Conservation (phyloP, 2,113 vertebrate species). For the Pycnonotus jocosus region DNA sequence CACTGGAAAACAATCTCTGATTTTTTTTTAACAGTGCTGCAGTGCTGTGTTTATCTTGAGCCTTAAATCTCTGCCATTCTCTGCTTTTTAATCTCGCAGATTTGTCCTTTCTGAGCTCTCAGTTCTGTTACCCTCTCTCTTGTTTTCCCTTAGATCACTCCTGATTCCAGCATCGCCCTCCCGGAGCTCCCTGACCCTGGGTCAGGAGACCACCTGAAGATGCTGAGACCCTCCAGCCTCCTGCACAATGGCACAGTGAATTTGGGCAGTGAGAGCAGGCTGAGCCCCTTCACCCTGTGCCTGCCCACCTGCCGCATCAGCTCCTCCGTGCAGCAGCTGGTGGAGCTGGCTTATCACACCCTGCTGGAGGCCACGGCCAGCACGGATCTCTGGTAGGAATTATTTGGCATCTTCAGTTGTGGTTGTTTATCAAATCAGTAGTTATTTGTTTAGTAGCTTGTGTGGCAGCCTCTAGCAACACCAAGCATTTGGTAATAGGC, state of each 20-base stretch:
- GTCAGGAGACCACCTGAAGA: slow-evolving; percentile 32
- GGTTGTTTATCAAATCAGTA: rapidly evolving
- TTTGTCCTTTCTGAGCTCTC: not conserved
- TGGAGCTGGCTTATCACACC: slow-evolving; percentile 88
- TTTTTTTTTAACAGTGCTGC: not conserved
- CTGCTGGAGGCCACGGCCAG: slow-evolving; percentile 85
- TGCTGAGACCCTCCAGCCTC: not conserved
- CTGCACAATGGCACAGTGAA: not conserved
- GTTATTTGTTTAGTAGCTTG: not conserved
- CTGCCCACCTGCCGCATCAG: slow-evolving; percentile 90
- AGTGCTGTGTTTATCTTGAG: not conserved
- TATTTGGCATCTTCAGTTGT: rapidly evolving
- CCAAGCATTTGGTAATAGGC: not conserved
- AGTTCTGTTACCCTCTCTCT: not conserved
- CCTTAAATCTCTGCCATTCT: not conserved
- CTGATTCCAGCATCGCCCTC: slow-evolving; percentile 74
- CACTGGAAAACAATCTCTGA: not conserved
- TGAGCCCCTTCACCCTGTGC: slow-evolving; percentile 78
- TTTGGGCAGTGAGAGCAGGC: slow-evolving; percentile 71
- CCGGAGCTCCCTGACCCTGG: slow-evolving; percentile 74
- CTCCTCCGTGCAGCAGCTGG: slow-evolving; percentile 85
- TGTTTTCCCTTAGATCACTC: slow-evolving; percentile 76
- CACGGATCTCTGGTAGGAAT: slow-evolving; percentile 83
- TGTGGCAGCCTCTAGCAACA: not conserved
- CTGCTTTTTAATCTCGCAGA: rapidly evolving